Evolutionary conservation across 2,797 vertebrate species (phyloP), one percentile per base, ranked within the genome.

Genomic region (Hippopotamyrus pictus): DNA sequence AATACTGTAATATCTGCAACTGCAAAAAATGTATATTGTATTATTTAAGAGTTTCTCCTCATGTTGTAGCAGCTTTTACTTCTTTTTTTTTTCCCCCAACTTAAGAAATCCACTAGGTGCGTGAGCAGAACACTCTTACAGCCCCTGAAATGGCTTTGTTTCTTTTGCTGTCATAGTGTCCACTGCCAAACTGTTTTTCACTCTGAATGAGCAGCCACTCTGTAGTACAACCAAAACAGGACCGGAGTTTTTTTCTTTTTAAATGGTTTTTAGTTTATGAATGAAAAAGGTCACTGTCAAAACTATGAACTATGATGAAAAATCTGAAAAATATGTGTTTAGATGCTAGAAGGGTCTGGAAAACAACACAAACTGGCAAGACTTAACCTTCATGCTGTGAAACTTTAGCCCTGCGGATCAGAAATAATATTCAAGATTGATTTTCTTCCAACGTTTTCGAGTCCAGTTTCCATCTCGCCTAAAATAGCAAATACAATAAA

Each of bases 41-140:
- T 82, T 57, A 54, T 84, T 65, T 86, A 84, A 73, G 25, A 44
- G 41, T 79, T 86, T 89, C 50, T 89, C 62, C 22, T 83, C 5
- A 51, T 14, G 25, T 22, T n/a, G 8, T 57, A 85, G 76, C 51
- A 50, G 14, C 79, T 41, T 57, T 84, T 33, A 17, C 17, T 48
- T 14, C 62, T 12, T 9, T 53, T 19, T 46, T 46, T 44, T 79
- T 7, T 0, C 1, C 9, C 46, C 46, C 19, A n/a, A 57, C 29
- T 73, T 29, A 25, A 25, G 6, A 69, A 69, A 33, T 50, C 73
- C 73, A 25, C 73, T 65, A 48, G 41, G 41, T n/a, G 11, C 3
- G 3, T 2, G 48, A 33, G 62, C 46, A 9, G 48, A 12, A 29
- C 41, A 48, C 86, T 88, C 50, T 19, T 57, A 19, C 9, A 11